Evolutionary conservation across 2,888 invertebrate species (phyloP).

Genomic region (Aplocera efformata): DNA sequence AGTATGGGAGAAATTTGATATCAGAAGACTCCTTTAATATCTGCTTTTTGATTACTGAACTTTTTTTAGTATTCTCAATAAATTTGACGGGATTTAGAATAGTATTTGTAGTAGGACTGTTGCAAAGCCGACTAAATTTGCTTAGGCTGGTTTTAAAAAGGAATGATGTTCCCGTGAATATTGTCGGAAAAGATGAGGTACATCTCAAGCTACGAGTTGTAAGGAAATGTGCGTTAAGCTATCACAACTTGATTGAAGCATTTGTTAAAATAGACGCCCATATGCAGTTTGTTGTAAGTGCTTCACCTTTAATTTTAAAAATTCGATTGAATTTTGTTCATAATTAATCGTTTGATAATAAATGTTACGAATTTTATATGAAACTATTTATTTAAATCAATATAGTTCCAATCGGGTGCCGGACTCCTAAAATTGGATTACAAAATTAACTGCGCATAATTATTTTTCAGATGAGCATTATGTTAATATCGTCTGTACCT

Average conservation of each 20-base stretch:
- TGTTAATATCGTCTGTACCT: constrained; percentile 6
- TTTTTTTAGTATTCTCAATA: not conserved
- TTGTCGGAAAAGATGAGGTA: not conserved
- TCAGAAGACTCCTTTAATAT: not conserved
- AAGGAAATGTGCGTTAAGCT: constrained; percentile 1
- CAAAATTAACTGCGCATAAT: too few relatives aligned
- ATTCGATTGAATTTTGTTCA: too few relatives aligned
- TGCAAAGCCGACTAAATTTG: constrained; percentile 1
- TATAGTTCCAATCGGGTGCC: too few relatives aligned
- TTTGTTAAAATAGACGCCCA: constrained; percentile 1
- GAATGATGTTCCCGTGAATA: not conserved
- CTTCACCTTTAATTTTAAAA: not conserved
- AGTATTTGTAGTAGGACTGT: constrained; percentile 1
- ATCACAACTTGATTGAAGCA: constrained; percentile 1
- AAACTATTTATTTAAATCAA: too few relatives aligned
- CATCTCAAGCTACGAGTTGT: not conserved
- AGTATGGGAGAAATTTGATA: constrained; percentile 2
- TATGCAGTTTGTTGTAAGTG: constrained; percentile 2
- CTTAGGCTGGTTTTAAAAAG: not conserved
- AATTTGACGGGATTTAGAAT: constrained; percentile 1
- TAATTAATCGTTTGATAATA: too few relatives aligned
- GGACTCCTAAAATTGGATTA: too few relatives aligned
- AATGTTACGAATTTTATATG: too few relatives aligned
- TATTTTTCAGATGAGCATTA: too few relatives aligned
- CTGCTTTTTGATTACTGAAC: not conserved